Conservation (phyloP, 2,888 invertebrate species). For the Byasa hedistus region DNA sequence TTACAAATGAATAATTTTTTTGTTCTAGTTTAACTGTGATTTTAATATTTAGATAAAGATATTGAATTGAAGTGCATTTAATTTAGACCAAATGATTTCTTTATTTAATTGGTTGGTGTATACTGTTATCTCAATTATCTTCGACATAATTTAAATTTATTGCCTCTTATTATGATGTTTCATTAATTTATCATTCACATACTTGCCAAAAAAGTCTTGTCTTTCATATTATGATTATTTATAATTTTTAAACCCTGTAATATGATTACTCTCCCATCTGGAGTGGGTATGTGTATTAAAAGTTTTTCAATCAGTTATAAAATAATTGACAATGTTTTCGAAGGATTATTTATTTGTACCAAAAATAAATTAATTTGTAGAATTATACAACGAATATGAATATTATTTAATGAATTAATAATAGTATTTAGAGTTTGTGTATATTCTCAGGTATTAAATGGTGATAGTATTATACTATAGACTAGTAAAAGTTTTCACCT, state of each 20-base stretch:
- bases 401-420: too few relatives aligned
- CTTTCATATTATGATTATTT: conserved; percentile 17
- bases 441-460: too few relatives aligned
- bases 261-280: conserved; percentile 5
- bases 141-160: conserved; percentile 24
- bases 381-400: background rate
- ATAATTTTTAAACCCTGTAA: conserved; percentile 14
- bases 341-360: background rate
- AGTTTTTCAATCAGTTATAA: background rate
- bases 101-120: conserved; percentile 42
- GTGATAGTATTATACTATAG: too few relatives aligned
- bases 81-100: conserved; percentile 68
- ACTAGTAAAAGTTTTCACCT: too few relatives aligned
- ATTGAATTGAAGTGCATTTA: conserved; percentile 73
- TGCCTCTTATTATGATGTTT: conserved; percentile 3
- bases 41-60: conserved; percentile 65
- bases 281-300: background rate
- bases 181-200: conserved; percentile 16
- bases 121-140: conserved; percentile 33
- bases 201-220: conserved; percentile 24
- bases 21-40: conserved; percentile 78
- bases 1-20: conserved; percentile 55
- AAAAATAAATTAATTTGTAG: background rate
- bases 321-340: background rate
- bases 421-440: too few relatives aligned